Evolutionary conservation across 2,888 invertebrate genomes (phyloP).

Genomic region (Yponomeuta plumbellus): DNA sequence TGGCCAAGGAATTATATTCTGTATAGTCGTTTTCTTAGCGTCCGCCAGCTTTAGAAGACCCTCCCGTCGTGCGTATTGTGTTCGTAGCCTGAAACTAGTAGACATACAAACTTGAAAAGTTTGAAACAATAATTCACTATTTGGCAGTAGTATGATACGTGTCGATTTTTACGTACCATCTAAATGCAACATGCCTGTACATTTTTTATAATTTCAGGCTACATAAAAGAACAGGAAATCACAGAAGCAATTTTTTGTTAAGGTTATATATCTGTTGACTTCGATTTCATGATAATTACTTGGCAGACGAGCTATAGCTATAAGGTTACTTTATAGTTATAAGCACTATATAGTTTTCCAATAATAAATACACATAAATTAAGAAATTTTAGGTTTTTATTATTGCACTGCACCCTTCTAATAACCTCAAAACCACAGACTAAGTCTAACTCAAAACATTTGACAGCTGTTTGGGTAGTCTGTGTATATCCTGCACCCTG

Average conservation of each 20-base stretch:
- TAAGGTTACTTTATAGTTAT: not conserved
- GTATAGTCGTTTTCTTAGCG: conserved; percentile 27
- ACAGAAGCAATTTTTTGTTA: not conserved
- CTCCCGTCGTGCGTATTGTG: conserved; percentile 40
- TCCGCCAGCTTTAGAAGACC: conserved; percentile 29
- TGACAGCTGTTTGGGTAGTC: not conserved
- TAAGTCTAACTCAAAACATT: not conserved
- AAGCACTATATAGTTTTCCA: not conserved
- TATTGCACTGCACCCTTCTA: not conserved
- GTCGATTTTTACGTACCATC: conserved; percentile 39
- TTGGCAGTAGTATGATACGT: not conserved
- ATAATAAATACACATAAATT: not conserved
- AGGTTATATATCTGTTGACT: not conserved
- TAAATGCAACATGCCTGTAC: conserved; percentile 50
- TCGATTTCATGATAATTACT: not conserved
- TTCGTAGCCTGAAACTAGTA: conserved; percentile 43
- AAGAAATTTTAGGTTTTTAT: not conserved
- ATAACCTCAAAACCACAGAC: not conserved
- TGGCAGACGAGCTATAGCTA: not conserved
- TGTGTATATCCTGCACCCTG: not conserved
- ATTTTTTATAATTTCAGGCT: conserved; percentile 27
- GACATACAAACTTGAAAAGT: not conserved
- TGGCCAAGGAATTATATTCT: conserved; percentile 27
- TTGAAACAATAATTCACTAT: not conserved
- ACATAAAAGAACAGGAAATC: not conserved